phyloP scores from a whole-genome alignment of 2,888 invertebrate genomes.

The Melanostoma mellinum region DNA sequence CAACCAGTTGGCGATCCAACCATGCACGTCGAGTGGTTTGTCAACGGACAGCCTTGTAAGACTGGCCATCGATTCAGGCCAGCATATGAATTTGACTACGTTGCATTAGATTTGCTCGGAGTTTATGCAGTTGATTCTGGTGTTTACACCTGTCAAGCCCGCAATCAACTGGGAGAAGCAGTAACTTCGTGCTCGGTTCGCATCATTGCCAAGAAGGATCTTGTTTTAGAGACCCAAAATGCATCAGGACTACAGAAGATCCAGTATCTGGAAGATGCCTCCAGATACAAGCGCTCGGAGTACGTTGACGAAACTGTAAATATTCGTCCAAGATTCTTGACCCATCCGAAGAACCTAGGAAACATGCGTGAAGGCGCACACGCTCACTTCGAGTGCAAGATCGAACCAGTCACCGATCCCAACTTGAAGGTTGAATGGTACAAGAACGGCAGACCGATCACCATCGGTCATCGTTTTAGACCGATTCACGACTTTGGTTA shows the following conservation, averaged over 20 bases:
- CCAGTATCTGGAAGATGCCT: slow-evolving; percentile 93
- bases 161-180: slow-evolving; percentile 96
- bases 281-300: slow-evolving; percentile 91
- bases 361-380: slow-evolving; percentile 94
- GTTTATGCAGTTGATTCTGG: slow-evolving; percentile 99
- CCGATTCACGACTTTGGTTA: slow-evolving; percentile 99
- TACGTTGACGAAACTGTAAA: slow-evolving; percentile 92
- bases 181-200: slow-evolving; percentile 95
- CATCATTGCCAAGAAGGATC: slow-evolving; percentile 93
- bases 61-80: slow-evolving; percentile 97
- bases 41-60: slow-evolving; percentile 95
- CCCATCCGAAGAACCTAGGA: slow-evolving; percentile 92
- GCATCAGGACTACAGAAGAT: slow-evolving; percentile 96
- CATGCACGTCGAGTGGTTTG: slow-evolving; percentile 98
- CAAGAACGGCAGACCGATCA: slow-evolving; percentile 96
- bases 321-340: slow-evolving; percentile 91
- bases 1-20: slow-evolving; percentile 95
- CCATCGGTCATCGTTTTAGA: slow-evolving; percentile 96
- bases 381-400: slow-evolving; percentile 98
- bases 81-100: slow-evolving; percentile 98
- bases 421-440: slow-evolving; percentile 98
- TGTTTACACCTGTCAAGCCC: slow-evolving; percentile 96
- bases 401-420: slow-evolving; percentile 98
- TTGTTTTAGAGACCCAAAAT: slow-evolving; percentile 94
- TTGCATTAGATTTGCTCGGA: slow-evolving; percentile 96